Evolutionary conservation across 2,797 vertebrate species (phyloP).

Genomic region (Mastacembelus armatus): DNA sequence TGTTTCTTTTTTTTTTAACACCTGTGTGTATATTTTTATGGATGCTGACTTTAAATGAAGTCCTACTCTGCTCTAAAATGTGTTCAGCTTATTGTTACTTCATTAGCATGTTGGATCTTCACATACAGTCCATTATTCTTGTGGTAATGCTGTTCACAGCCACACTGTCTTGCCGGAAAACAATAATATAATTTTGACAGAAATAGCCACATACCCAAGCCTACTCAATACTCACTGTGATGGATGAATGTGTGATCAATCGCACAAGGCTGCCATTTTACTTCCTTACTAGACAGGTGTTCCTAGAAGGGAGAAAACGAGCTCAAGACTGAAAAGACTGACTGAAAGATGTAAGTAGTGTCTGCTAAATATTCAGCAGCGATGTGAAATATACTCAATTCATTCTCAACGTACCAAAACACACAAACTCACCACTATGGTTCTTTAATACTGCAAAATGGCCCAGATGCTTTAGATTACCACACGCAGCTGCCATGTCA

Average conservation of each 20-base stretch:
- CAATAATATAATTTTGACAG: background rate
- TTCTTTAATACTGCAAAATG: constrained; percentile 3
- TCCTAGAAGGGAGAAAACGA: no score
- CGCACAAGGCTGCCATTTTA: no score
- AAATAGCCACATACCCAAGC: background rate
- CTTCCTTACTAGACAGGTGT: no score
- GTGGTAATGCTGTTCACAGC: background rate
- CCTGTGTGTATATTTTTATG: background rate
- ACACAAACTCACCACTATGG: background rate
- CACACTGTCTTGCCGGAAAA: background rate
- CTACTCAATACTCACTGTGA: background rate
- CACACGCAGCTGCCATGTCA: constrained; percentile 12
- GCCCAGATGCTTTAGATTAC: constrained; percentile 8
- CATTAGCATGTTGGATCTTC: no score
- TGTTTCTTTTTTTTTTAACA: background rate
- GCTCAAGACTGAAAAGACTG: background rate
- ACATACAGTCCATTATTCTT: background rate
- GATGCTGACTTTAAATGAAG: background rate
- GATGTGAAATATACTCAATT: background rate
- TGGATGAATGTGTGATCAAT: no score
- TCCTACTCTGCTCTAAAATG: no score
- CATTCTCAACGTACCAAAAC: background rate
- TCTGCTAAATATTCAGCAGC: background rate
- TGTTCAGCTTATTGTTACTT: background rate
- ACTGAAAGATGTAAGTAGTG: background rate